Evolutionary conservation across 2,888 invertebrate genomes (phyloP), one percentile per base, ranked within the genome.

Genomic region (Chalcis sispes): DNA sequence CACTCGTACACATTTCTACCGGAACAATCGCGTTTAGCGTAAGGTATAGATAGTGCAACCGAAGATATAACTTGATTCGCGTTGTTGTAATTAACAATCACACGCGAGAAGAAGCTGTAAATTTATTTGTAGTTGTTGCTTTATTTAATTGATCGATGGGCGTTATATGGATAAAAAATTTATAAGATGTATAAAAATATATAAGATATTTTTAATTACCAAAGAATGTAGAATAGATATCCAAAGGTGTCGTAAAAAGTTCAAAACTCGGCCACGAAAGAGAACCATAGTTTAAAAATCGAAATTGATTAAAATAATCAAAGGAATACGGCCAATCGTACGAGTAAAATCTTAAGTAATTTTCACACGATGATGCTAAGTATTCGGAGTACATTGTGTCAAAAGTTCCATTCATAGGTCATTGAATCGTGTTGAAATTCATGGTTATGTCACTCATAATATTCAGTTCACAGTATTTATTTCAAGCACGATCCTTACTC

Each of bases 401-500:
- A 23, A 69, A 48, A 59, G 48, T 69, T 58, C 54, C 56, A 32
- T 48, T 69, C 69, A 48, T 10, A 18, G 10, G n/a, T 25, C 40
- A 23, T 23, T 32, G 65, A 8, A 32, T 23, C 50, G 32, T 59
- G 59, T 23, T 40, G 36, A 52, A 70, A 70, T 58, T n/a, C 50
- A 40, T 52, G 18, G 50, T 70, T 40, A 52, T 32, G 61, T 61
- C 56, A 69, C 42, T 61, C 40, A 50, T 52, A 8, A 25, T 40
- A n/a, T 7, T 7, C 8, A 2, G 18, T 40, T 70, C 61, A 52
- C 61, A 61, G 32, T 61, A 59, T 66, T 56, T 54, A 42, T 13
- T 42, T n/a, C n/a, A n/a, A n/a, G 42, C 2, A 42, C 15, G 2
- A 42, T 15, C 15, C 42, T 7, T 36, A 36, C 10, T n/a, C n/a